These are phyloP conservation scores for Taphrorychus bicolor DNA, from an alignment of 2,888 invertebrate species.

Conservation along the genomic window DNA sequence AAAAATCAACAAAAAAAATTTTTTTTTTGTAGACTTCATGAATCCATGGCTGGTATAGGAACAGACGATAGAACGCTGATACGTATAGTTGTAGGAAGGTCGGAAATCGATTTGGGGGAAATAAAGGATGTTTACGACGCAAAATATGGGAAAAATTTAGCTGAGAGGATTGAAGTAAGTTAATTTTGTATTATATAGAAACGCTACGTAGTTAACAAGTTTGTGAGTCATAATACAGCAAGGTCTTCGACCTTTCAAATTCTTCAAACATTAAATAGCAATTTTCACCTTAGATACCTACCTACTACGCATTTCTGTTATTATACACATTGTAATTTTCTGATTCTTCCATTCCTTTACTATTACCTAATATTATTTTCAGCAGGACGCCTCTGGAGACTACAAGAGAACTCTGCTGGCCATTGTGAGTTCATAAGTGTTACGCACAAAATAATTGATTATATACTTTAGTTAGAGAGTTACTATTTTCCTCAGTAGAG, in stretches of 20 bases:
- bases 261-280: too few species aligned
- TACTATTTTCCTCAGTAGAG: too few species aligned
- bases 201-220: too few species aligned
- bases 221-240: too few species aligned
- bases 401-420: slow-evolving; percentile 90
- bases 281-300: too few species aligned
- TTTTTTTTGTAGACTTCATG: slow-evolving; percentile 64
- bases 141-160: slow-evolving; percentile 77
- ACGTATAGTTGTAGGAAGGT: slow-evolving; percentile 82
- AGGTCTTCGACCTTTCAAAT: too few species aligned
- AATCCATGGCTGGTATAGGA: slow-evolving; percentile 89
- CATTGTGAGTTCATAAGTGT: too few species aligned
- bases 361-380: too few species aligned
- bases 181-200: background rate
- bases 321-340: background rate
- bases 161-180: slow-evolving; percentile 79
- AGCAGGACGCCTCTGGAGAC: slow-evolving; percentile 93
- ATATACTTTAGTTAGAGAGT: too few species aligned
- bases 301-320: background rate
- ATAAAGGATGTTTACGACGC: slow-evolving; percentile 80
- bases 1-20: too few species aligned
- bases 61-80: slow-evolving; percentile 88
- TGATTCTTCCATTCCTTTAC: slow-evolving; percentile 15
- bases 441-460: too few species aligned
- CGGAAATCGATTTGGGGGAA: slow-evolving; percentile 84